phyloP scores from a whole-genome alignment of 2,888 invertebrate genomes.

The Brenthis ino region DNA sequence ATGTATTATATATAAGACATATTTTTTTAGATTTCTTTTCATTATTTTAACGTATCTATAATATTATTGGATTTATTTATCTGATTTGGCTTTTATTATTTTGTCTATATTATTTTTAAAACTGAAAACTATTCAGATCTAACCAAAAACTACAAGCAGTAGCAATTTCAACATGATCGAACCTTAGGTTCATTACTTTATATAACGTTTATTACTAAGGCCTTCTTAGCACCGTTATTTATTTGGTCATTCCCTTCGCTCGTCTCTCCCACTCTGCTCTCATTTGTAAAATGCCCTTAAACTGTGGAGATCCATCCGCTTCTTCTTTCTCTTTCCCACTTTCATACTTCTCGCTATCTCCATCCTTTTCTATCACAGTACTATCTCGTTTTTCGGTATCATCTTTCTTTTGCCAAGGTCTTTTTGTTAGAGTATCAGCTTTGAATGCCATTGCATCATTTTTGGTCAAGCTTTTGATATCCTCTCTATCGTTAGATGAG shows the following conservation, averaged over 20 bases:
- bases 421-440: conserved; percentile 72
- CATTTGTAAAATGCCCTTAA: conserved; percentile 88
- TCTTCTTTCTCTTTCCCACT: conserved; percentile 60
- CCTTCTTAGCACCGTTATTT: conserved; percentile 69
- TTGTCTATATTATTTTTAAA: too few species aligned
- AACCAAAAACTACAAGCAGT: neutral
- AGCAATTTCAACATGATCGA: conserved; percentile 7
- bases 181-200: conserved; percentile 47
- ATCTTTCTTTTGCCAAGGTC: conserved; percentile 70
- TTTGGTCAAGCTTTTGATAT: conserved; percentile 70
- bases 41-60: too few species aligned
- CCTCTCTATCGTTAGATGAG: conserved; percentile 74
- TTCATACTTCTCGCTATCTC: conserved; percentile 61
- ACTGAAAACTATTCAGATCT: neutral
- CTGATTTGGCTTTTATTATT: too few species aligned
- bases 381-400: conserved; percentile 69
- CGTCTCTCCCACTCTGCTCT: conserved; percentile 90
- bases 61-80: too few species aligned
- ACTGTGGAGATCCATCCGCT: conserved; percentile 78
- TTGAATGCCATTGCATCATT: conserved; percentile 69
- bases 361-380: conserved; percentile 72
- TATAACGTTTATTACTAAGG: conserved; percentile 19
- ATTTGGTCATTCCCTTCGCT: conserved; percentile 86
- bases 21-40: too few species aligned
- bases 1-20: neutral